Conservation (phyloP, 2,797 vertebrate genomes). For the Sebastes nivosus region DNA sequence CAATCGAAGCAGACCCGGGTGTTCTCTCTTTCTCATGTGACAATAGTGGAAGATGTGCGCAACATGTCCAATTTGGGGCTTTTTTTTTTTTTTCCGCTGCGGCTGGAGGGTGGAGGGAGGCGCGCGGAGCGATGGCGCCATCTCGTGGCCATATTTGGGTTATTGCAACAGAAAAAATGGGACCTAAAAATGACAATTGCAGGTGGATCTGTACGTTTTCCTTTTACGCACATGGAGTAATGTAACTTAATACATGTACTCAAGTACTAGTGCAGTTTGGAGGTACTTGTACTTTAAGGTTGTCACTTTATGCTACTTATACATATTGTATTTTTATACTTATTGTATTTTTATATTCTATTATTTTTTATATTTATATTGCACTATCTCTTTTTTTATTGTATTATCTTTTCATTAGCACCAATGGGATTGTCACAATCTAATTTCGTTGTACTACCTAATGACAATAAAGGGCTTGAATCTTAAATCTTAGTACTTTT, state of each 20-base stretch:
- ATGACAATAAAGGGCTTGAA: too few species aligned
- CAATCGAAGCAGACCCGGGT: slow-evolving; percentile 45
- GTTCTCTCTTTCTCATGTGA: slow-evolving; percentile 39
- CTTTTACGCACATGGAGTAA: neutral
- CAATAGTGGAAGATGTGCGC: slow-evolving; percentile 37
- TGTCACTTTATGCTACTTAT: neutral
- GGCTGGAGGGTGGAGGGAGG: too few species aligned
- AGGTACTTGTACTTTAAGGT: neutral
- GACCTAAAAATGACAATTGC: too few species aligned
- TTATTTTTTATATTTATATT: too few species aligned
- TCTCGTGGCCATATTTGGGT: neutral
- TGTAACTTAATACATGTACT: neutral
- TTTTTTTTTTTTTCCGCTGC: neutral
- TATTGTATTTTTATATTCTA: too few species aligned
- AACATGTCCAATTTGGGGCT: slow-evolving; percentile 57
- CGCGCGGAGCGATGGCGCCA: slow-evolving; percentile 53
- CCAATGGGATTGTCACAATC: too few species aligned
- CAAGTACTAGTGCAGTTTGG: neutral
- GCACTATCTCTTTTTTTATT: too few species aligned
- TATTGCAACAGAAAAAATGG: neutral
- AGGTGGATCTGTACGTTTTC: neutral
- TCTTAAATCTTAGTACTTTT: too few species aligned
- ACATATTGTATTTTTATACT: too few species aligned
- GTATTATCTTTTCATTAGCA: too few species aligned
- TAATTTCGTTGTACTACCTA: too few species aligned